Base-by-base conservation (phyloP, 2,888 invertebrate genomes). In the Phlogophora meticulosa region DNA sequence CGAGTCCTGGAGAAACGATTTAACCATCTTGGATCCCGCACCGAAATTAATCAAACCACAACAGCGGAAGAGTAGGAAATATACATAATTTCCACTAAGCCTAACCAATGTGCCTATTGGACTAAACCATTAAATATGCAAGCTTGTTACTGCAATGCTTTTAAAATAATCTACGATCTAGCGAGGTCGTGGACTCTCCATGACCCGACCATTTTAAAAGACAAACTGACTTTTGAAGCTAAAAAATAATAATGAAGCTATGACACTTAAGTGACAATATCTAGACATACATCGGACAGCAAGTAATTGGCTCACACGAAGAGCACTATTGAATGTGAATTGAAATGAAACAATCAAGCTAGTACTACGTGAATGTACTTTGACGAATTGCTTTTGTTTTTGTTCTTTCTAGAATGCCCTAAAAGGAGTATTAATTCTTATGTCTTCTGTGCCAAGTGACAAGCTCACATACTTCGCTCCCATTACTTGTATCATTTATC, bases 301-400 rank as follows among this genome's bases (percentile, higher is more conserved):
- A 61, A 58, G 53, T 82, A 81, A 81, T 81, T 81, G 82, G 38
- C 57, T 42, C 48, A 63, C 58, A 53, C 46, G 42, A 71, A 61
- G 40, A 55, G 52, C 40, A 68, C 55, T 70, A 80, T 80, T 72
- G 75, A 66, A 75, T 67, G 75, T 43, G 61, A 80, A 81, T 80
- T 75, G 80, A 82, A 70, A 72, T 64, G 70, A 70, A 80, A 80
- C 76, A 75, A 82, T 78, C 70, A 80, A 82, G 61, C 57, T 66
- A 82, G 80, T 82, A 56, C 77, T 69, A 22, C 48, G 38, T 56
- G 67, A 69, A 72, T 57, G 65, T 66, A 53, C 62, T 66, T 58
- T 55, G 48, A 53, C 51, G 60, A 64, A 67, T 56, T 49, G 22
- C 20, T 69, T 61, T 52, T 62, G 62, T 59, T 52, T 62, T 62